Conservation (phyloP, 2,113 vertebrate species). For the Dermatemys mawii region DNA sequence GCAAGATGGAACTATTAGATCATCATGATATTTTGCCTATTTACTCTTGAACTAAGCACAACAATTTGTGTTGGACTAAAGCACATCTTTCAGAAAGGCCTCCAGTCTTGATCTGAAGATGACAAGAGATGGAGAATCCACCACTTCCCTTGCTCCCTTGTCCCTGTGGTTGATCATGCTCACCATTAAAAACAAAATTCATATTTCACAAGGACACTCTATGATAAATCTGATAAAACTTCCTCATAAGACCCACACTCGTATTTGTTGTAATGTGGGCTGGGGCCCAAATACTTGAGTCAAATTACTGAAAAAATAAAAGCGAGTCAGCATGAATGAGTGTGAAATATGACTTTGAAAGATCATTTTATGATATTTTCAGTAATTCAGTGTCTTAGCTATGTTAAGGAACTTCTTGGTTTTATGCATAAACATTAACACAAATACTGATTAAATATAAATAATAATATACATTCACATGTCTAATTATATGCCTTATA, state of each 20-base stretch:
- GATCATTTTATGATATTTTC: not conserved
- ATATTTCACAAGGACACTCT: not conserved
- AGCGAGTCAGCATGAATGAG: not conserved
- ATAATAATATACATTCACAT: not conserved
- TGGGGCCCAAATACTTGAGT: not conserved
- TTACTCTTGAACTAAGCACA: not conserved
- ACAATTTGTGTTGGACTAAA: not conserved
- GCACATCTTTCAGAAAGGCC: not conserved
- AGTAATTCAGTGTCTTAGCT: not conserved
- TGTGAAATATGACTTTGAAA: not conserved
- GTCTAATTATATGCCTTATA: not conserved
- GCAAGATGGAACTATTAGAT: not conserved
- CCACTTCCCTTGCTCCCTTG: not conserved
- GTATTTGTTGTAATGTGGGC: not conserved
- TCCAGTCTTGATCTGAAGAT: not conserved
- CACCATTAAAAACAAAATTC: not conserved
- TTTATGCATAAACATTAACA: slow-evolving; percentile 36
- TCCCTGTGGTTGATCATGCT: not conserved
- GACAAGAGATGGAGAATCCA: not conserved
- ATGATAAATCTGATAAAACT: not conserved
- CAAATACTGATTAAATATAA: not conserved
- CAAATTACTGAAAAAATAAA: not conserved
- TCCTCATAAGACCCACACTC: not conserved
- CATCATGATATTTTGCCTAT: not conserved
- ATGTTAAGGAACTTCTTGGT: not conserved